Evolutionary conservation across 2,113 vertebrate genomes (phyloP), one percentile per base, ranked within the genome.

Genomic region (Pardalotus punctatus): DNA sequence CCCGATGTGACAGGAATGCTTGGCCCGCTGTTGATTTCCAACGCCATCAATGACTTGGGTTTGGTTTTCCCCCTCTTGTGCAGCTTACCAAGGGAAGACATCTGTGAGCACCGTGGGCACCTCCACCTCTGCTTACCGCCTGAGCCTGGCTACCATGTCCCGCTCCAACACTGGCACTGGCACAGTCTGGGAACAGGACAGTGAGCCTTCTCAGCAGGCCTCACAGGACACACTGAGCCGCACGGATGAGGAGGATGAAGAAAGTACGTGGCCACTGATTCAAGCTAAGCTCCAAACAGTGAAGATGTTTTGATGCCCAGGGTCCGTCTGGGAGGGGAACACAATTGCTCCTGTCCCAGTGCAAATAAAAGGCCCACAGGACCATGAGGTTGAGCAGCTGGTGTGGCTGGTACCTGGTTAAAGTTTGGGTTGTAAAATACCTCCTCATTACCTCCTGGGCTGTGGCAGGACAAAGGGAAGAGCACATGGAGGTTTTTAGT

Each of bases 161-260:
- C 99, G 99, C 97, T 99, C 99, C 92, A 99, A 99, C 98, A 99
- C 99, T 0, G 99, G 99, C 93, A 99, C 99, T 0, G 99, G 99
- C 77, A 99, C 99, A 0, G 99, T 99, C 21, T 99, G 99, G 99
- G 99, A 99, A 95, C 99, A 99, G 98, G 99, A 99, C 81, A 99
- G 99, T 10, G 99, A 99, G 74, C 99, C 98, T 1, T 99, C 99
- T 40, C 99, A 99, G 85, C 99, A 99, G 92, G 99, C 99, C 25
- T 99, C 99, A 0, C 99, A 99, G 94, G 99, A 99, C 97, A 99
- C 99, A 0, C 98, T 99, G 47, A 99, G 99, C 95, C 98, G 99
- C 81, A 99, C 99, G 0, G 99, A 99, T 42, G 99, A 99, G 97
- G 99, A 99, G n/a, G 99, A 99, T 7, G 99, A 99, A 98, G 99